These are phyloP conservation scores for Ceratothoa steindachneri DNA, from an alignment of 2,888 invertebrate genomes.

Conservation along the genomic window DNA sequence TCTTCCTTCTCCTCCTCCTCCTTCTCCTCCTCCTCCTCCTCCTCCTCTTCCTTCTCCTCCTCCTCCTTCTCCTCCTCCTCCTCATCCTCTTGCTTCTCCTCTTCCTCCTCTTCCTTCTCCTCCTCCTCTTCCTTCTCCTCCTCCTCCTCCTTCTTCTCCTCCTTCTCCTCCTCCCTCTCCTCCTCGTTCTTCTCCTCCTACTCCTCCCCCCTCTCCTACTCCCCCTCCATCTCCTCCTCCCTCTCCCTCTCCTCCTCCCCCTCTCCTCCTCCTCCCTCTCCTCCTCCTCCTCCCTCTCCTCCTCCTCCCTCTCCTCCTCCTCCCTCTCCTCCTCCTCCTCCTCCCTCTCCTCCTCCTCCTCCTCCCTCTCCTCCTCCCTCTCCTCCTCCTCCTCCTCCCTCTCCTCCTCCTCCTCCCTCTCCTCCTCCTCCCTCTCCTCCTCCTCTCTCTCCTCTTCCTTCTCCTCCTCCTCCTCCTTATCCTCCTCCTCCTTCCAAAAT, in stretches of 20 bases:
- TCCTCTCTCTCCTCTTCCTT: no score
- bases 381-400: no score
- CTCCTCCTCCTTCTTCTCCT: not conserved
- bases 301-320: not conserved
- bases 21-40: not conserved
- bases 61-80: no score
- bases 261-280: not conserved
- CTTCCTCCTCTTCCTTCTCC: not conserved
- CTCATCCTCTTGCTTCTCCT: no score
- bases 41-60: not conserved
- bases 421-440: no score
- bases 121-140: not conserved
- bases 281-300: not conserved
- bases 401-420: no score
- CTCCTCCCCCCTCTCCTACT: not conserved
- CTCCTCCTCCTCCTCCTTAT: no score
- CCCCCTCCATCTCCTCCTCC: not conserved
- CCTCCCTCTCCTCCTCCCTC: constrained; percentile 7
- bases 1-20: not conserved
- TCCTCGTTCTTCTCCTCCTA: not conserved
- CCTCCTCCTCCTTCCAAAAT: no score
- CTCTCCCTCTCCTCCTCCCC: not conserved
- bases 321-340: not conserved
- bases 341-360: not conserved
- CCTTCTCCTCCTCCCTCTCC: not conserved